Base-by-base conservation (phyloP, 2,888 invertebrate genomes). In the Zhuqinia jingwanae region DNA sequence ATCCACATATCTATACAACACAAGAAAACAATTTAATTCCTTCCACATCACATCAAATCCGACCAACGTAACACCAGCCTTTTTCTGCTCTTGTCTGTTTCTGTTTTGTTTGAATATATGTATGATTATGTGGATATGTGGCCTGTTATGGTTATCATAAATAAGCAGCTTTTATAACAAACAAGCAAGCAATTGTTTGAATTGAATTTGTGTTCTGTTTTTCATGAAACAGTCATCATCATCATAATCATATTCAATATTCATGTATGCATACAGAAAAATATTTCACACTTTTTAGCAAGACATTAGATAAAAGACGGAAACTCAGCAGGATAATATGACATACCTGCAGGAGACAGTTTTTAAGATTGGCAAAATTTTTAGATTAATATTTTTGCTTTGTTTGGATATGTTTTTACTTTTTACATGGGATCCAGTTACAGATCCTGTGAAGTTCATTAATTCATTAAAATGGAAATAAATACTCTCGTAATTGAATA, bases 41-140 rank as follows among this genome's bases (percentile, higher is more conserved):
- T 47, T 70, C 45, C 70, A 70, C 70, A 70, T 68, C 68, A 68
- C 47, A 70, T 70, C 70, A 70, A 70, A 70, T 47, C 22, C 45
- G 45, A 70, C 47, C 47, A 45, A 45, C n/a, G 15, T 2, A 60
- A 25, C 22, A 36, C 68, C 45, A 42, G 36, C 68, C 70, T 47
- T 70, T 25, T 25, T 47, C 70, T 68, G 22, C 20, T 68, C 20
- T 11, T 56, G 20, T n/a, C 20, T 60, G 25, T 25, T 5, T 15
- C 25, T 60, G 58, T 60, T 60, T 60, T 60, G 22, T n/a, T n/a
- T 50, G 50, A 50, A 50, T n/a, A n/a, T n/a, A n/a, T n/a, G 13
- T 36, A 36, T 36, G 36, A 50, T 15, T n/a, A 50, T 50, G 50
- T 50, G 13, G 2, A 2, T 2, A n/a, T 50, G 60, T 60, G 60